Percentiles rank a stretch among this genome's conserved stretches.
Conservation (phyloP, 2,797 vertebrate species). For the Chelon labrosus region DNA sequence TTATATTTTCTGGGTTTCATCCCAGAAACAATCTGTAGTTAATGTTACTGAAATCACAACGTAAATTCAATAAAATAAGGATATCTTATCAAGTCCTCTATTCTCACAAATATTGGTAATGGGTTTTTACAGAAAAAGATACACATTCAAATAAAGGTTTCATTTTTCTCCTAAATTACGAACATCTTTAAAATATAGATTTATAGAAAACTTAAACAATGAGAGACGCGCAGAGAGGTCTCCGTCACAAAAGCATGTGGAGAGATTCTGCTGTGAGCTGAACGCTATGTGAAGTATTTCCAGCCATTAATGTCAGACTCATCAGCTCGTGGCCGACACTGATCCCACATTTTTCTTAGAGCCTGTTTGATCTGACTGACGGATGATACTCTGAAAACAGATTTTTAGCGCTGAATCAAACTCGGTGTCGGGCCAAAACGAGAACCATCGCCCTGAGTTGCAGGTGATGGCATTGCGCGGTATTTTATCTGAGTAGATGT, state of each 20-base stretch:
- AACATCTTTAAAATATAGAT: neutral
- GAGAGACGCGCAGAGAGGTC: neutral
- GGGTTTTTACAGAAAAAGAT: neutral
- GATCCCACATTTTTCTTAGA: neutral
- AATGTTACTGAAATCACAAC: neutral
- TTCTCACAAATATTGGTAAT: neutral
- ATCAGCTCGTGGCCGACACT: neutral
- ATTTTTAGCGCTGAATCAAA: neutral
- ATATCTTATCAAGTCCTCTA: neutral
- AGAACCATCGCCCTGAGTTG: neutral
- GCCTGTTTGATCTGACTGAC: neutral
- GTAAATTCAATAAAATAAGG: no score
- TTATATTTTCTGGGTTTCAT: neutral
- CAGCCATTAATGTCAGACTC: neutral
- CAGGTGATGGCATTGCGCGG: neutral
- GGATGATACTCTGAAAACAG: neutral
- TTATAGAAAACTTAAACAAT: neutral
- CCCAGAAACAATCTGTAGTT: neutral
- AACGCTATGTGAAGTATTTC: conserved; percentile 2
- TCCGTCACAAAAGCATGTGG: neutral
- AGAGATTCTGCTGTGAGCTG: neutral
- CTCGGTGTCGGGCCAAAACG: no score
- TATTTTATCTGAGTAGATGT: neutral
- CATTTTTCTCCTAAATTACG: neutral
- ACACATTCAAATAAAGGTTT: neutral